A percentile compares a stretch with the other conserved stretches of the same genome.
Evolutionary conservation across 2,113 vertebrate genomes (phyloP).

Genomic region (Seriola rivoliana): DNA sequence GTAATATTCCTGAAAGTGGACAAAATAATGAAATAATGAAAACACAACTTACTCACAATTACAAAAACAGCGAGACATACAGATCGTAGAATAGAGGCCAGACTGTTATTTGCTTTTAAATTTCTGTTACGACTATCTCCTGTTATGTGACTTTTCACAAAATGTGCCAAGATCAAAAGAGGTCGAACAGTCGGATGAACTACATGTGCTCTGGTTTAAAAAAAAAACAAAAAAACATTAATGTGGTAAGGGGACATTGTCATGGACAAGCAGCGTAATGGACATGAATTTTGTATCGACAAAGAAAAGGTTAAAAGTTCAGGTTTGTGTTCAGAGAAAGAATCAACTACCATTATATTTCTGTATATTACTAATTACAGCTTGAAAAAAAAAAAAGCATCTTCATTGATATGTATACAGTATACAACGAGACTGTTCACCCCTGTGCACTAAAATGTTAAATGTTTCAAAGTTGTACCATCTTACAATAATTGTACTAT

Average conservation of each 20-base stretch:
- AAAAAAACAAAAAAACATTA: not conserved
- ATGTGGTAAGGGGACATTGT: not conserved
- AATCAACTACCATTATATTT: no score
- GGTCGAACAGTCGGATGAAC: no score
- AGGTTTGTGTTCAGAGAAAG: not conserved
- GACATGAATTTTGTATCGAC: not conserved
- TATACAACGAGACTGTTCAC: no score
- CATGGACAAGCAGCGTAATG: not conserved
- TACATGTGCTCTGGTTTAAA: no score
- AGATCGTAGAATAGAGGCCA: not conserved
- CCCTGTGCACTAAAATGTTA: no score
- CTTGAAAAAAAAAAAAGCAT: no score
- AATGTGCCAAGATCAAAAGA: no score
- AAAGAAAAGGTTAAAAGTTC: not conserved
- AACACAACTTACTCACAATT: not conserved
- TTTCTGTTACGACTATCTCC: no score
- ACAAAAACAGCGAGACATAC: not conserved
- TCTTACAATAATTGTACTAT: not conserved
- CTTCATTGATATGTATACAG: no score
- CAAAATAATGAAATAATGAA: not conserved
- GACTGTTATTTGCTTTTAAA: not conserved
- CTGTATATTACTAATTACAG: no score
- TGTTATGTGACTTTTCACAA: no score
- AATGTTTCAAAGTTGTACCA: no score
- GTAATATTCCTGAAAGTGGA: slow-evolving; percentile 15